These are phyloP conservation scores for Diplogasteroides magnus DNA, from an alignment of 1,140 invertebrate species.

Conservation along the genomic window DNA sequence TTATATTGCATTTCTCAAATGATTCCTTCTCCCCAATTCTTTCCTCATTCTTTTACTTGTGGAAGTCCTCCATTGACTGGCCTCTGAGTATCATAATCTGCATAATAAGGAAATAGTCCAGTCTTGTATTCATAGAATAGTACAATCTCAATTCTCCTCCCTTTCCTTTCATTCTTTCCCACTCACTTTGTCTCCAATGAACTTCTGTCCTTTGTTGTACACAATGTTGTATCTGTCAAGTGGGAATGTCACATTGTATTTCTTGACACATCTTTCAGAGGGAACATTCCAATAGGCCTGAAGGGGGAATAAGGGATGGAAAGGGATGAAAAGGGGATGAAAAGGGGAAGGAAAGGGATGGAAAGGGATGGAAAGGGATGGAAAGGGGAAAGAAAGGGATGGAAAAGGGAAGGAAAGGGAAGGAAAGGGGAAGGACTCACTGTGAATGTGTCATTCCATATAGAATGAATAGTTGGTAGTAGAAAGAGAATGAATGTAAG, in stretches of 20 bases:
- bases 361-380: not conserved
- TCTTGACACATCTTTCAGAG: not conserved
- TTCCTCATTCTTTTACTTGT: not conserved
- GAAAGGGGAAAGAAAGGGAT: not conserved
- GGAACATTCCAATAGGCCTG: not conserved
- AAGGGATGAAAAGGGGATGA: not conserved
- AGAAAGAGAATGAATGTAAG: too few relatives aligned
- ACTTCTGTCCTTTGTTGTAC: not conserved
- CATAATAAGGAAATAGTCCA: not conserved
- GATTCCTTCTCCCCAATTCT: not conserved
- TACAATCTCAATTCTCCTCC: not conserved
- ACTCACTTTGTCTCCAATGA: not conserved
- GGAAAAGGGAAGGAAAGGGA: not conserved
- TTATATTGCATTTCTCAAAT: not conserved
- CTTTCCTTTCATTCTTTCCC: not conserved
- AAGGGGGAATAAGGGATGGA: not conserved
- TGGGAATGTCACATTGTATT: not conserved
- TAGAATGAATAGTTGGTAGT: not conserved
- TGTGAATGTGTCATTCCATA: not conserved
- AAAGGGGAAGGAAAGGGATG: not conserved
- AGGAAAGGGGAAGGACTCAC: not conserved
- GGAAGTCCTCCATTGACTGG: not conserved
- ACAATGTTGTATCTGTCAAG: not conserved
- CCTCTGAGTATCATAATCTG: not conserved
- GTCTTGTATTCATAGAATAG: not conserved